Conservation (phyloP, 2,797 vertebrate species). For the Microctenopoma steveboyesi region DNA sequence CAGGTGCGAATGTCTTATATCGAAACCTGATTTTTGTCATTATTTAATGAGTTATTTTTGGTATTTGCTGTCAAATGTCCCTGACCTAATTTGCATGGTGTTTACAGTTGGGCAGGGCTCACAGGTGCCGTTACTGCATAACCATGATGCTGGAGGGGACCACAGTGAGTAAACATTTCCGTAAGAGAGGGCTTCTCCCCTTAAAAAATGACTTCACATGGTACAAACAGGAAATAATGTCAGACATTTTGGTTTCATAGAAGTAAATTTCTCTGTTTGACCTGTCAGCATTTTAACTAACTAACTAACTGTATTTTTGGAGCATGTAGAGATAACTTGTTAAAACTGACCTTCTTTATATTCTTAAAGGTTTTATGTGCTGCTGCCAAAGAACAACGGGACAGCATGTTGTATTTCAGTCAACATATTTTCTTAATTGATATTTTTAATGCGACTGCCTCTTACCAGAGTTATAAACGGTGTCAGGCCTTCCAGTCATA, state of each 20-base stretch:
- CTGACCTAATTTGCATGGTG: neutral
- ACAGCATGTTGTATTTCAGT: too few relatives aligned
- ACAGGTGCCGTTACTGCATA: constrained; percentile 88
- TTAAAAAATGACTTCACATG: neutral
- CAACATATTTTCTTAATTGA: too few relatives aligned
- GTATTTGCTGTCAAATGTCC: neutral
- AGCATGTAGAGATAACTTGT: too few relatives aligned
- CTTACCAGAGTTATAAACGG: too few relatives aligned
- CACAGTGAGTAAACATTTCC: constrained; percentile 80
- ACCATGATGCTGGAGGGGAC: constrained; percentile 77
- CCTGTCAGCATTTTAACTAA: too few relatives aligned
- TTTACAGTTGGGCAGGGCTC: constrained; percentile 88
- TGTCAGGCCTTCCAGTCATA: too few relatives aligned
- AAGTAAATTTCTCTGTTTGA: neutral
- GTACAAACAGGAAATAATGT: neutral
- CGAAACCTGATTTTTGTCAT: neutral
- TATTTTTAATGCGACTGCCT: too few relatives aligned
- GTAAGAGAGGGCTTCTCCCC: neutral
- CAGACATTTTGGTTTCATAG: neutral
- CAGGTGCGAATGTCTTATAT: constrained; percentile 73
- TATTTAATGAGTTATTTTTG: neutral
- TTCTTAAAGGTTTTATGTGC: too few relatives aligned
- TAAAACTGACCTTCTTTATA: too few relatives aligned
- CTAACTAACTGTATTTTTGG: too few relatives aligned
- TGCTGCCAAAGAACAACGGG: too few relatives aligned